phyloP scores from a whole-genome alignment of 2,113 vertebrate genomes.

The Alethe castanea region DNA sequence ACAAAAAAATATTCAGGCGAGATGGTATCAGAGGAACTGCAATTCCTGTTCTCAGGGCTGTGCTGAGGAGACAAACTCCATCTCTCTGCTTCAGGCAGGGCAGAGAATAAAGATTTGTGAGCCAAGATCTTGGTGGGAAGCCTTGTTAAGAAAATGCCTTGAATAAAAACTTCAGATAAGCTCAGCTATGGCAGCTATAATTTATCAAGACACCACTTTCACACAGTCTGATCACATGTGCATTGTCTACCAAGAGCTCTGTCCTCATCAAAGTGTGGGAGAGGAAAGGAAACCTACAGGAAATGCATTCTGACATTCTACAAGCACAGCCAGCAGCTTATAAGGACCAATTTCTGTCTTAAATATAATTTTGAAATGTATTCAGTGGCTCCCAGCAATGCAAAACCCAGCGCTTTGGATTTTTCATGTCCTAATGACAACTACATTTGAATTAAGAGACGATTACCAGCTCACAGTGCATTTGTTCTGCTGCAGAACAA shows the following conservation, averaged over 20 bases:
- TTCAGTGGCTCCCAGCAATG: not conserved
- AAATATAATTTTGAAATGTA: not conserved
- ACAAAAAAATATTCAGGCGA: not conserved
- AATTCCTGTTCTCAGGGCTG: not conserved
- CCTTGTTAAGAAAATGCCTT: not conserved
- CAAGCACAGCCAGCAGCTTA: not conserved
- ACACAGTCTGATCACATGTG: not conserved
- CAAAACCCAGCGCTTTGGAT: not conserved
- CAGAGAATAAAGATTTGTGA: not conserved
- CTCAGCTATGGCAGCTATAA: not conserved
- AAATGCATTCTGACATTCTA: not conserved
- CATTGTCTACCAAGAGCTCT: not conserved
- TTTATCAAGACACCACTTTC: not conserved
- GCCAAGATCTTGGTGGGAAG: not conserved
- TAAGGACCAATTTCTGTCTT: not conserved
- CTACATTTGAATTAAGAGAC: not conserved
- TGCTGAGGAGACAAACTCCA: not conserved
- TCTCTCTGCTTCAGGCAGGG: not conserved
- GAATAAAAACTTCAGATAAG: not conserved
- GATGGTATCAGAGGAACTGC: not conserved
- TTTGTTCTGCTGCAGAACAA: not conserved
- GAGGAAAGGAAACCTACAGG: not conserved
- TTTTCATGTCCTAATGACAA: not conserved
- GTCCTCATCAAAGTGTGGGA: not conserved
- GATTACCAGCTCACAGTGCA: not conserved